Evolutionary conservation across 2,888 invertebrate species (phyloP).

Genomic region (Elegia similella): DNA sequence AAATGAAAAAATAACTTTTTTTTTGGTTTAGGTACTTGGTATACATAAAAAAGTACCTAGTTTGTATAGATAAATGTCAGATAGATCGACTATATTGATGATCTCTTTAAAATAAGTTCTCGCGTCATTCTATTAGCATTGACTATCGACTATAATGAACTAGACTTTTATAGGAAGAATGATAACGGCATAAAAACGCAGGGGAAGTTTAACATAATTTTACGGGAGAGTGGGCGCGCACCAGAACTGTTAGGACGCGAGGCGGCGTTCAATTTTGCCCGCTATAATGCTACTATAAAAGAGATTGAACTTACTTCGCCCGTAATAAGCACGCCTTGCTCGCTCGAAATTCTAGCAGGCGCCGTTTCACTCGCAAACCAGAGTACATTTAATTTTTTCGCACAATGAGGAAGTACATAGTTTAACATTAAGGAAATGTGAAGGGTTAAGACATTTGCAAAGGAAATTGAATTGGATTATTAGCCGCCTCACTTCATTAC

Average conservation of each 20-base stretch:
- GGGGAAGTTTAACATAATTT: slow-evolving; percentile 74
- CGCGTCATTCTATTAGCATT: slow-evolving; percentile 32
- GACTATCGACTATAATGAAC: slow-evolving; percentile 34
- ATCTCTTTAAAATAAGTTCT: slow-evolving; percentile 11
- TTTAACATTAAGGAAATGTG: no score
- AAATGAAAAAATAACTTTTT: no score
- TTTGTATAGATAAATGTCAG: no score
- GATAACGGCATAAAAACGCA: slow-evolving; percentile 56
- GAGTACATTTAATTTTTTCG: slow-evolving; percentile 29
- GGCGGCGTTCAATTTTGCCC: slow-evolving; percentile 61
- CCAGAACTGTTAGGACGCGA: slow-evolving; percentile 59
- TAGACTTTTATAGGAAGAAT: slow-evolving; percentile 46
- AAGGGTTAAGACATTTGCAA: no score
- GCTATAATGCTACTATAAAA: slow-evolving; percentile 74
- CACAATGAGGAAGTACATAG: slow-evolving; percentile 29
- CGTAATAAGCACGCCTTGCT: slow-evolving; percentile 64
- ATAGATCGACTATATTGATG: no score
- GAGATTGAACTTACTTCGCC: slow-evolving; percentile 73
- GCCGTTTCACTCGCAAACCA: slow-evolving; percentile 50
- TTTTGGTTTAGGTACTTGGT: no score
- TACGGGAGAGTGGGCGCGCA: slow-evolving; percentile 63
- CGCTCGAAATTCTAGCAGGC: slow-evolving; percentile 46
- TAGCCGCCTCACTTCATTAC: no score
- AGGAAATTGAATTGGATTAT: no score
- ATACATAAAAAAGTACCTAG: no score